Evolutionary conservation across 2,113 vertebrate species (phyloP).

Genomic region (Cygnus atratus): DNA sequence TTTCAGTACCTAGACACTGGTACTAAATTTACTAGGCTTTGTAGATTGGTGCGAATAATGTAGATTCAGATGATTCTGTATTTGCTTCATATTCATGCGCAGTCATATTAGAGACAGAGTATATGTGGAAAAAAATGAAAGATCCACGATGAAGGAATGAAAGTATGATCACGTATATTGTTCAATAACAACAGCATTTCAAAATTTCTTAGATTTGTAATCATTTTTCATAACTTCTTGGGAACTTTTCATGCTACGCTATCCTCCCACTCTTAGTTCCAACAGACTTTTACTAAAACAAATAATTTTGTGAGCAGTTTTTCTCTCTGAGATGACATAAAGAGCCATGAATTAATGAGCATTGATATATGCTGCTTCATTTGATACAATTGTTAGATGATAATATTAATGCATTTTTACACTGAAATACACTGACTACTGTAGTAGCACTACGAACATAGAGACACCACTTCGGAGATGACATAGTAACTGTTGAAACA

Average conservation of each 20-base stretch:
- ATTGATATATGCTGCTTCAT: not conserved
- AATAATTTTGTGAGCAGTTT: not conserved
- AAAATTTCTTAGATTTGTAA: not conserved
- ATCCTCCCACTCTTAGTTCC: not conserved
- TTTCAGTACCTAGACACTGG: not conserved
- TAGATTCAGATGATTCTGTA: not conserved
- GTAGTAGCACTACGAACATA: not conserved
- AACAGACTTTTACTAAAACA: not conserved
- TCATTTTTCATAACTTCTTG: rapidly evolving
- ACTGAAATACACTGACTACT: not conserved
- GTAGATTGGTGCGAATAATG: not conserved
- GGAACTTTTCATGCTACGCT: not conserved
- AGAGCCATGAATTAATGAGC: not conserved
- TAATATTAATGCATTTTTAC: not conserved
- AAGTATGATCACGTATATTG: not conserved
- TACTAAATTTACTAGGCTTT: not conserved
- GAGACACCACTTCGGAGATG: not conserved
- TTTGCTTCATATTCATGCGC: not conserved
- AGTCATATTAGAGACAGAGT: not conserved
- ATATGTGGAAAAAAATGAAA: not conserved
- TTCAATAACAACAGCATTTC: not conserved
- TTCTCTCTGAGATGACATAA: not conserved
- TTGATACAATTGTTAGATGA: not conserved
- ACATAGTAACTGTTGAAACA: not conserved
- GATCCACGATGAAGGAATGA: not conserved